A percentile compares a stretch with the other conserved stretches of the same genome.
These are phyloP conservation scores for human DNA, from an alignment of 2,113 vertebrate species.

Conservation along the genomic window GRCh38 chr18:58691001-58691500, in stretches of 20 bases:
- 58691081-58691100: conserved; percentile 85
- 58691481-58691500: conserved; percentile 41
- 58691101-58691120: conserved; percentile 86
- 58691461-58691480: conserved; percentile 75
- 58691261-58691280: conserved; percentile 69
- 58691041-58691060: conserved; percentile 93
- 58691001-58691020: conserved; percentile 88
- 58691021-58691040: conserved; percentile 84
- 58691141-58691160: conserved; percentile 86
- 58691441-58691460: conserved; percentile 73
- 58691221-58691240: conserved; percentile 79
- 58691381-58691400: conserved; percentile 16
- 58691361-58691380: conserved; percentile 60
- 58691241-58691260: conserved; percentile 62
- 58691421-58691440: conserved; percentile 57
- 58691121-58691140: conserved; percentile 85
- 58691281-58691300: conserved; percentile 41
- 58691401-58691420: conserved; percentile 63
- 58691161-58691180: conserved; percentile 93
- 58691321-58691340: conserved; percentile 75
- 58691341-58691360: conserved; percentile 74
- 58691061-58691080: conserved; percentile 87
- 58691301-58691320: conserved; percentile 50
- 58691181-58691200: conserved; percentile 91
- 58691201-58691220: conserved; percentile 86